Evolutionary conservation across 2,113 vertebrate species (phyloP), one percentile per base, ranked within the genome.

Genomic region (Neofelis nebulosa): DNA sequence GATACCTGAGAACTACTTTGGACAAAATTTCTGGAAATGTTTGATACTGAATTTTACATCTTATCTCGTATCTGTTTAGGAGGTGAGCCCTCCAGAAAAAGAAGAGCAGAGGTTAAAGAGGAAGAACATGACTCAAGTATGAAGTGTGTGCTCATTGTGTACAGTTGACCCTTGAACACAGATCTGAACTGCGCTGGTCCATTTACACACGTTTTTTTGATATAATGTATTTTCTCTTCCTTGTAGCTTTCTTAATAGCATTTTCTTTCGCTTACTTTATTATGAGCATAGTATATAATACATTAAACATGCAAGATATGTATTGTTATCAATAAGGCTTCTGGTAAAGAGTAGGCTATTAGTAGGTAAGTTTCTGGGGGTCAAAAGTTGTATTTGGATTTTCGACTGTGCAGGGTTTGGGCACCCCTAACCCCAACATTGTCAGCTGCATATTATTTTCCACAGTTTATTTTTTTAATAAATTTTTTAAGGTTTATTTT

Each of bases 21-120:
- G 33, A 74, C 29, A 82, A 33, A 45, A 48, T 41, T 93, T 31
- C 61, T n/a, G 83, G 88, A 74, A 79, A 89, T 3, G 1, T 33
- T 33, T 48, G 36, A 7, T n/a, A 74, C 7, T 50, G 74, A 87
- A 68, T 82, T 93, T 71, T 89, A 82, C 16, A 48, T 78, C 25
- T 82, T 38, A 0, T 29, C 48, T 97, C 48, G 0, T 82, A 36
- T 89, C 50, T 93, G 29, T 95, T 79, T 38, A 97, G 97, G 45
- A 79, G 68, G 41, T 31, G 78, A 86, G 52, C 38, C 12, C 68
- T 96, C 79, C 63, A 36, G 93, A 89, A 93, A 96, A 38, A 91
- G 18, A 23, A 89, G 78, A 83, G 86, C 79, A 63, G 89, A 29
- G 45, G 0, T 55, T 50, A 27, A 92, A 94, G 96, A 95, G 84